phyloP scores from a whole-genome alignment of 2,888 invertebrate species.

The Blastobasis adustella region DNA sequence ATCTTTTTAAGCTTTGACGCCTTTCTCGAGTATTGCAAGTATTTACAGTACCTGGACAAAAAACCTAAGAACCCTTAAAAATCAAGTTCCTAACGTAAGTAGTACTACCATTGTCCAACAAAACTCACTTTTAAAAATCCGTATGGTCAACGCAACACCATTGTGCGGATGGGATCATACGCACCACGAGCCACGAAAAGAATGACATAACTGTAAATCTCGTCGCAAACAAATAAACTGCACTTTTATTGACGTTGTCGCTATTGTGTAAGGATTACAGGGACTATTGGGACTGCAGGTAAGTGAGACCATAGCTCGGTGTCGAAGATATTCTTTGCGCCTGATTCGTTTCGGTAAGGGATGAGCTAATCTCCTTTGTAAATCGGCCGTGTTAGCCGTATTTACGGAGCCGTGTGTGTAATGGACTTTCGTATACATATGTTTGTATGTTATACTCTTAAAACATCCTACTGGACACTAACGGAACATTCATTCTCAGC shows the following conservation, averaged over 20 bases:
- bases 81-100: no score
- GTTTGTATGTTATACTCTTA: no score
- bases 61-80: no score
- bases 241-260: constrained; percentile 44
- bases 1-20: no score
- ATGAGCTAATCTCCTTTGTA: constrained; percentile 45
- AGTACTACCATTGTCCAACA: no score
- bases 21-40: no score
- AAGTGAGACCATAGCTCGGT: constrained; percentile 27
- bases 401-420: no score
- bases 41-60: no score
- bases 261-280: constrained; percentile 57
- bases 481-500: no score
- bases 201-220: constrained; percentile 55
- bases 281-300: constrained; percentile 56
- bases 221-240: constrained; percentile 50
- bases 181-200: constrained; percentile 38
- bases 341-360: constrained; percentile 44
- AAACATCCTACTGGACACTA: no score
- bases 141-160: constrained; percentile 25
- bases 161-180: constrained; percentile 28
- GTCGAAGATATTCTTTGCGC: constrained; percentile 31
- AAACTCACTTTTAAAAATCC: no score
- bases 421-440: no score
- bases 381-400: not conserved